A percentile compares a stretch with the other conserved stretches of the same genome.
These are phyloP conservation scores for Linnaemya tessellans DNA, from an alignment of 2,888 invertebrate genomes.

Conservation along the genomic window DNA sequence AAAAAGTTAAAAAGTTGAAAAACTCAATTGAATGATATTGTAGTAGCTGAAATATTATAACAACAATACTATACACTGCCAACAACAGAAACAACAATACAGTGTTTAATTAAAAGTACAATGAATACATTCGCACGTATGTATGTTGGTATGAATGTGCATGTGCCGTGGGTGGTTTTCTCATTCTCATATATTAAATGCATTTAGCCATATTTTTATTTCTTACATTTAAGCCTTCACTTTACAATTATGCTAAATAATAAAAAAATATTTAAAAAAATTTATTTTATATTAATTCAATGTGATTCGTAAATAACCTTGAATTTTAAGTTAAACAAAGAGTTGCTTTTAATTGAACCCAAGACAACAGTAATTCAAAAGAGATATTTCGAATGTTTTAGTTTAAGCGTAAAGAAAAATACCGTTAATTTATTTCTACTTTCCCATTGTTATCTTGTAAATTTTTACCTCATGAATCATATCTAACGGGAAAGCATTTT, in stretches of 20 bases:
- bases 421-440: too few species aligned
- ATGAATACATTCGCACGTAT: slow-evolving; percentile 35
- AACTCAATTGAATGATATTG: too few species aligned
- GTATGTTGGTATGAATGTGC: not conserved
- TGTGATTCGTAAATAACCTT: not conserved
- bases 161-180: slow-evolving; percentile 30
- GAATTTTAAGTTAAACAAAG: not conserved
- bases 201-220: slow-evolving; percentile 14
- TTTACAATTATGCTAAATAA: slow-evolving; percentile 18
- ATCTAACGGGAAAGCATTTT: too few species aligned
- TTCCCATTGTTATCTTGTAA: too few species aligned
- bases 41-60: not conserved
- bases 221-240: slow-evolving; percentile 20
- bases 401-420: too few species aligned
- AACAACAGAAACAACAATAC: not conserved
- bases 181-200: slow-evolving; percentile 39
- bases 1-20: too few species aligned
- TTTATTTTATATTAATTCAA: not conserved
- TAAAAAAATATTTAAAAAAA: not conserved
- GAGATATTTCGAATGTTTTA: too few species aligned
- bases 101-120: slow-evolving; percentile 18
- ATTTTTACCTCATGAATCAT: too few species aligned
- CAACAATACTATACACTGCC: not conserved
- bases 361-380: not conserved
- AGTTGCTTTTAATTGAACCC: not conserved